Percentiles rank a stretch among this genome's conserved stretches.
phyloP scores from a whole-genome alignment of 2,113 vertebrate genomes.

The Hiodon tergisus region DNA sequence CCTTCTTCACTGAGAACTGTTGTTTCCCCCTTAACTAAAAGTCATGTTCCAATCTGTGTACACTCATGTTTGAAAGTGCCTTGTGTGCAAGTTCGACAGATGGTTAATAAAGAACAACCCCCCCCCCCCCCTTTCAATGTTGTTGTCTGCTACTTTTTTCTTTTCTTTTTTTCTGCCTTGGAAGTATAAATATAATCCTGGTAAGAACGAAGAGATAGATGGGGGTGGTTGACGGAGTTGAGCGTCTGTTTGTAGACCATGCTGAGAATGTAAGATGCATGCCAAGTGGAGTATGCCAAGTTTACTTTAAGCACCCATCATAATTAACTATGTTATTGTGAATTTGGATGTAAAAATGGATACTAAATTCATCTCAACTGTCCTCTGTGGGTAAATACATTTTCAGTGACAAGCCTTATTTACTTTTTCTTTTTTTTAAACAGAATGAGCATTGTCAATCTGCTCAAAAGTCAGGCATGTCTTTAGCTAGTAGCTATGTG shows the following conservation, averaged over 20 bases:
- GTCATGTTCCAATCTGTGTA: not conserved
- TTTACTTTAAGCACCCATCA: not conserved
- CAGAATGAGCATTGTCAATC: not conserved
- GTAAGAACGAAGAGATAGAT: not conserved
- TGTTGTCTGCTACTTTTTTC: no score
- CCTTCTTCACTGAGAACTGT: slow-evolving; percentile 7
- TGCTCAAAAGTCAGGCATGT: not conserved
- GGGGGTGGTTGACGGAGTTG: not conserved
- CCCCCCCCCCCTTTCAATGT: no score
- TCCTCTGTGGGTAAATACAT: not conserved
- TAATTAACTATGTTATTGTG: not conserved
- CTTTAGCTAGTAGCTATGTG: not conserved
- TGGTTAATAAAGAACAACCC: slow-evolving; percentile 1
- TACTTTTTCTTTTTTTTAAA: not conserved
- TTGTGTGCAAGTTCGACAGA: slow-evolving; percentile 4
- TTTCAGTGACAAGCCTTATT: not conserved
- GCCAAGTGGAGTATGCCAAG: not conserved
- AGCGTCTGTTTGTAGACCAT: slow-evolving; percentile 17
- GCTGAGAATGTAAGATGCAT: slow-evolving; percentile 8
- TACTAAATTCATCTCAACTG: not conserved
- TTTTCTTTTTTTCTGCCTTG: no score
- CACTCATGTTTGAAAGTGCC: slow-evolving; percentile 14
- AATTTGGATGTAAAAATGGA: not conserved
- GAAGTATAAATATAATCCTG: not conserved
- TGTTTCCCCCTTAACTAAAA: slow-evolving; percentile 9